Base-by-base conservation (phyloP, 2,113 vertebrate genomes). In the Bujurquina vittata region DNA sequence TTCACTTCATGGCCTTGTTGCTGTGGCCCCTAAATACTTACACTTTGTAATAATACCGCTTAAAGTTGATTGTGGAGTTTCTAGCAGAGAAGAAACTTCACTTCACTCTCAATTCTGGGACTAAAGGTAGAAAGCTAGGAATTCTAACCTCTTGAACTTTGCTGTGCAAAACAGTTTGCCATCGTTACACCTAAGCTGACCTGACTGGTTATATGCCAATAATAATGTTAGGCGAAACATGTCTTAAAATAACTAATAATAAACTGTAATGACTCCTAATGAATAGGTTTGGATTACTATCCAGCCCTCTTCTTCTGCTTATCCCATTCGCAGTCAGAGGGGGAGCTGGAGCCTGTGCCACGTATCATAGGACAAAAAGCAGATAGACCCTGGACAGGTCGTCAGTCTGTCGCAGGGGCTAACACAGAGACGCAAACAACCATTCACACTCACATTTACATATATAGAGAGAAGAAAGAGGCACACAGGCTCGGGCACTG, bases 401-500 rank as follows among this genome's bases (percentile, higher is more conserved):
- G 12, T 46, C 37, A 26, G 22, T 23, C 23, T 22, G 37, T 67
- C 63, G 17, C 63, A 18, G 40, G 40, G 63, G 40, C 8, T 46
- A 46, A 46, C 63, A 67, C 37, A 67, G 14, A 67, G 37, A 67
- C 14, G 6, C 40, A 67, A 10, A 43, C 40, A 43, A 12, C 40
- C 63, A 17, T 40, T 67, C 63, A 49, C 15, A 18, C 10, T 4
- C 40, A 67, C 22, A 5, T 33, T 33, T 33, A 33, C 37, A 40
- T 12, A 43, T 43, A 12, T 2, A 43, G 4, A 43, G 23, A 26
- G 46, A 26, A 26, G 14, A 46, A 67, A 46, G 14, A 62, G n/a
- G n/a, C 17, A 61, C 8, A 22, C n/a, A 22, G 11, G 11, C 33
- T 63, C 40, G 3, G 0, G 0, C 0, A 0, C 22, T 14, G 61